These are phyloP conservation scores for Helobdella robusta DNA, from an alignment of 2,888 invertebrate genomes.

Conservation along the genomic window DNA sequence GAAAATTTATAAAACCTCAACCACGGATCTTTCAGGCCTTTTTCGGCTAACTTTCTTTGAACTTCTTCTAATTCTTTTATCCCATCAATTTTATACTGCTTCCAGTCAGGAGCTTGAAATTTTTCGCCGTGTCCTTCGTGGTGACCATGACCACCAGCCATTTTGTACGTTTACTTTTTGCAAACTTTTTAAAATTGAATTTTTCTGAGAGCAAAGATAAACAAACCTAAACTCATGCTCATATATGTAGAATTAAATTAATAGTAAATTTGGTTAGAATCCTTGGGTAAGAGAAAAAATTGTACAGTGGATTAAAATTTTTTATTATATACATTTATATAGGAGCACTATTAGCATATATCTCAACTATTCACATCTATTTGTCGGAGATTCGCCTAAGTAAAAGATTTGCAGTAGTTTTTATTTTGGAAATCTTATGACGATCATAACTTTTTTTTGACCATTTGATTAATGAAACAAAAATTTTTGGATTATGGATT, in stretches of 20 bases:
- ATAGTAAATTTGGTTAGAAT: background rate
- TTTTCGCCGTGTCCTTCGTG: slow-evolving; percentile 19
- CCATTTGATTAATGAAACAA: too few species aligned
- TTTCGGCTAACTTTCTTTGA: slow-evolving; percentile 34
- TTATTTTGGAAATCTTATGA: too few species aligned
- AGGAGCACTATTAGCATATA: background rate
- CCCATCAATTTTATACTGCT: slow-evolving; percentile 39
- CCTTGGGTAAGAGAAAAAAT: background rate
- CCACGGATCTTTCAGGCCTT: slow-evolving; percentile 41
- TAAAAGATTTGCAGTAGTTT: too few species aligned
- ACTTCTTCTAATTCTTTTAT: slow-evolving; percentile 37
- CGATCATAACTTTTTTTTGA: too few species aligned
- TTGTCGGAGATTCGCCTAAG: too few species aligned
- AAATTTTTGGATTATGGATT: too few species aligned
- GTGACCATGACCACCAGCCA: slow-evolving; percentile 24
- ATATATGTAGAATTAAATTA: slow-evolving; percentile 1
- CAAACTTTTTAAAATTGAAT: background rate
- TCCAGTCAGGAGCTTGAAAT: slow-evolving; percentile 39
- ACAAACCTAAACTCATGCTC: too few species aligned
- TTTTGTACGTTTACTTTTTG: background rate
- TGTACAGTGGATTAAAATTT: too few species aligned
- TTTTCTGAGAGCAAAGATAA: background rate
- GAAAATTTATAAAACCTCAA: slow-evolving; percentile 51
- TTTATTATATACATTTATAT: background rate
- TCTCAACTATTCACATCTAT: too few species aligned